These are phyloP conservation scores for Piezodorus guildinii DNA, from an alignment of 1,140 invertebrate species.

Conservation along the genomic window DNA sequence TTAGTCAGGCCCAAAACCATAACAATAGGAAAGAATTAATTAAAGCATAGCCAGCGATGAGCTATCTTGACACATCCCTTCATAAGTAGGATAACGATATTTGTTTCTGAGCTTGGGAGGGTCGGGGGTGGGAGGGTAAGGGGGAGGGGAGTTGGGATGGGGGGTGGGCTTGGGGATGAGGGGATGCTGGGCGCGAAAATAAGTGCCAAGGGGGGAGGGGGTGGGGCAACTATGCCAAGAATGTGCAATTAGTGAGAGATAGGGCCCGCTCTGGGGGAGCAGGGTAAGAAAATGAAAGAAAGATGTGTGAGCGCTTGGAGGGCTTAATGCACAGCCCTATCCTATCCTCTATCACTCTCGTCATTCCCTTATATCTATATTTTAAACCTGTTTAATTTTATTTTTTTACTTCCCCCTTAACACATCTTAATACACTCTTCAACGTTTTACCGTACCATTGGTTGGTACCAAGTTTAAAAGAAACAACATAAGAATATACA, in stretches of 20 bases:
- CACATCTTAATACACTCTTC: no score
- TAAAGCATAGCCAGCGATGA: background rate
- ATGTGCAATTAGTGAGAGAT: conserved; percentile 30
- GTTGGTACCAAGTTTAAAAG: no score
- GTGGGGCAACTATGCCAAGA: conserved; percentile 29
- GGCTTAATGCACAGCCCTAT: conserved; percentile 5
- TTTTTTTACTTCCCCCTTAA: no score
- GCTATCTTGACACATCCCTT: conserved; percentile 6
- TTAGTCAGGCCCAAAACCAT: no score
- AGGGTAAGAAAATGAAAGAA: conserved; percentile 26
- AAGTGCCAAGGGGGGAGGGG: conserved; percentile 16
- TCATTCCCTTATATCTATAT: no score
- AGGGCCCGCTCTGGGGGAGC: conserved; percentile 15
- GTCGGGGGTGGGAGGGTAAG: conserved; percentile 13
- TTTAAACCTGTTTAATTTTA: no score
- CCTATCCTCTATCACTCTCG: background rate
- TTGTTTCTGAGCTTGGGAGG: conserved; percentile 19
- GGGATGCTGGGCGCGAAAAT: conserved; percentile 12
- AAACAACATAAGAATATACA: no score
- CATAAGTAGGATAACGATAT: conserved; percentile 21
- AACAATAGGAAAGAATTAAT: background rate
- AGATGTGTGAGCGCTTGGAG: conserved; percentile 22
- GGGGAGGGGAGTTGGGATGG: conserved; percentile 6
- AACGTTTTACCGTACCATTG: no score
- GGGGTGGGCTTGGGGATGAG: conserved; percentile 10